Evolutionary conservation across 1,140 invertebrate genomes (phyloP).

Genomic region (Stegodyphus dumicola): DNA sequence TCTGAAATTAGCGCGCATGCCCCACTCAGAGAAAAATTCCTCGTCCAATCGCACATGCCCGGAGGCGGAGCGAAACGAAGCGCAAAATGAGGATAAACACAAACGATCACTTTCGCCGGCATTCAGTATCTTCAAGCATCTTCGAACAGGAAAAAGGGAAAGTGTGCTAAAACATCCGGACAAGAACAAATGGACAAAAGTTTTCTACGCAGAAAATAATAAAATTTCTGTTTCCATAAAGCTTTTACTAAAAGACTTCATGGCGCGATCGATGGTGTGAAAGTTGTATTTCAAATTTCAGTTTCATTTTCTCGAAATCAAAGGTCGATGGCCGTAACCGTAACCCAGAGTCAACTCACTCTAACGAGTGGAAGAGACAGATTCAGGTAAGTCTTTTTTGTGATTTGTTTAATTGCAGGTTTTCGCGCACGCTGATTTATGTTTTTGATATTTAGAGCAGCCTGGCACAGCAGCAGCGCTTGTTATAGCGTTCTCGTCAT

Average conservation of each 20-base stretch:
- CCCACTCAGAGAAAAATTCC: constrained; percentile 28
- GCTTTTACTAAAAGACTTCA: not conserved
- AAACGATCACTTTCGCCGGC: constrained; percentile 59
- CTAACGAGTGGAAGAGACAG: constrained; percentile 60
- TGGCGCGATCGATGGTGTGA: not conserved
- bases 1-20: constrained; percentile 53
- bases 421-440: not conserved
- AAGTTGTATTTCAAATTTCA: not conserved
- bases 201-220: not conserved
- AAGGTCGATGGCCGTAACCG: constrained; percentile 54
- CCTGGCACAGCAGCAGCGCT: not conserved
- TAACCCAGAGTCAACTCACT: constrained; percentile 59
- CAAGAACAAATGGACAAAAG: not conserved
- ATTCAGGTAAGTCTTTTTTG: constrained; percentile 37
- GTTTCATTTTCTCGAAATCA: not conserved
- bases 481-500: too few species aligned
- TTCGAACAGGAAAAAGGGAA: constrained; percentile 33
- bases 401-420: constrained; percentile 29
- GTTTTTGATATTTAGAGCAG: not conserved
- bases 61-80: constrained; percentile 47
- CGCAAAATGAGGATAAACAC: constrained; percentile 41
- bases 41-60: constrained; percentile 40
- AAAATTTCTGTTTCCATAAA: too few species aligned
- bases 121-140: constrained; percentile 55
- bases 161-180: constrained; percentile 6